These are phyloP conservation scores for Monodelphis domestica DNA, from an alignment of 2,797 vertebrate species.

Conservation along the genomic window DNA sequence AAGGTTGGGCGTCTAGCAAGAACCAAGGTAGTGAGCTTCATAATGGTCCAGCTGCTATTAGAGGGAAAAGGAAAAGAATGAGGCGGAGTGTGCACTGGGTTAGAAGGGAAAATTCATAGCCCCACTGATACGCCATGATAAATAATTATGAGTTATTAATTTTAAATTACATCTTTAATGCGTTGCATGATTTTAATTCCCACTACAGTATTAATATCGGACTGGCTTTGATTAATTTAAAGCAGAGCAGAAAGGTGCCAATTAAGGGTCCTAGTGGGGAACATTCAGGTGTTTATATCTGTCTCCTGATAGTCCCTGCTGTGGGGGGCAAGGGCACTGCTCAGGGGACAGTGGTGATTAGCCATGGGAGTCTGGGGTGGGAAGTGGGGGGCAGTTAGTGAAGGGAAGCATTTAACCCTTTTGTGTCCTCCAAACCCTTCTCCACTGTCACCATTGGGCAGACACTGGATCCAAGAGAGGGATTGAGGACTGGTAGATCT, in stretches of 20 bases:
- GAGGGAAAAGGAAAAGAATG: conserved; percentile 74
- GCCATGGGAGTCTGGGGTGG: not conserved
- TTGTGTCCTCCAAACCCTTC: not conserved
- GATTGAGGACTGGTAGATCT: not conserved
- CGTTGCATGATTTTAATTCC: conserved; percentile 97
- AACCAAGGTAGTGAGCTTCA: conserved; percentile 60
- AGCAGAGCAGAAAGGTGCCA: conserved; percentile 89
- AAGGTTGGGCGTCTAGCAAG: conserved; percentile 74
- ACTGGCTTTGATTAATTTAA: conserved; percentile 91
- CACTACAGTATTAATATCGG: conserved; percentile 93
- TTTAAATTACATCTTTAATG: conserved; percentile 98
- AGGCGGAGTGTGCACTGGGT: conserved; percentile 77
- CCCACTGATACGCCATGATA: conserved; percentile 88
- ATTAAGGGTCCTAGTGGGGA: conserved; percentile 79
- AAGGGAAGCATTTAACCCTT: conserved; percentile 68
- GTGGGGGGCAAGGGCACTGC: conserved; percentile 67
- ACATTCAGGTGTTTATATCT: conserved; percentile 78
- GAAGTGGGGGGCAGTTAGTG: not conserved
- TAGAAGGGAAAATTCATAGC: conserved; percentile 87
- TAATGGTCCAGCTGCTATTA: conserved; percentile 81
- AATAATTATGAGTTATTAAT: conserved; percentile 99
- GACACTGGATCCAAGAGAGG: not conserved
- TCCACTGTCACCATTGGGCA: not conserved
- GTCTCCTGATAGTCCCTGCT: conserved; percentile 60
- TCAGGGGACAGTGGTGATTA: conserved; percentile 2